Percentiles rank a stretch among this genome's conserved stretches.
phyloP scores from a whole-genome alignment of 2,888 invertebrate genomes.

The Sceliomorpha sp. region DNA sequence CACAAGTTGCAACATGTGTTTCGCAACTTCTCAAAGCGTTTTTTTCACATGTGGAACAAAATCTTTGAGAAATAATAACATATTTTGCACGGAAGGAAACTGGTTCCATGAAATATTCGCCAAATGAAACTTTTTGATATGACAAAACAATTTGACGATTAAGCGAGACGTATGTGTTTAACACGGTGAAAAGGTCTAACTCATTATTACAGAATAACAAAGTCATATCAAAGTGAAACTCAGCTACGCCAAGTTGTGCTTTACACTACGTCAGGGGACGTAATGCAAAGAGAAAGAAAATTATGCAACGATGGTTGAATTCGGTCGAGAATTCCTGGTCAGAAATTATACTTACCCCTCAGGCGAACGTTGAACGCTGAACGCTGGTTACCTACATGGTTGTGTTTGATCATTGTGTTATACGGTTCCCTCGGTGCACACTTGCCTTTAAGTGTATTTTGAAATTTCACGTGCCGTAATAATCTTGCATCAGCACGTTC shows the following conservation, averaged over 20 bases:
- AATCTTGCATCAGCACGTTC: conserved; percentile 56
- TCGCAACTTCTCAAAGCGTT: too few relatives aligned
- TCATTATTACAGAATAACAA: conserved; percentile 18
- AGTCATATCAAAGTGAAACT: conserved; percentile 8
- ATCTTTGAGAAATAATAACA: too few relatives aligned
- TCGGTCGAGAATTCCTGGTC: conserved; percentile 53
- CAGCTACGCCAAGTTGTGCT: conserved; percentile 20
- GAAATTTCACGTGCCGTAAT: conserved; percentile 73
- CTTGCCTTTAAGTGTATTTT: conserved; percentile 74
- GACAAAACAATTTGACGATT: conserved; percentile 32
- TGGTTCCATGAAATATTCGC: neutral
- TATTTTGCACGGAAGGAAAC: too few relatives aligned
- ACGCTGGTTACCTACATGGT: conserved; percentile 51
- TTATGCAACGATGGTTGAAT: conserved; percentile 51
- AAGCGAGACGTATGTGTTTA: conserved; percentile 39
- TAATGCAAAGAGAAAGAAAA: conserved; percentile 52
- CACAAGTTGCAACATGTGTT: too few relatives aligned
- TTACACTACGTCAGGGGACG: conserved; percentile 23
- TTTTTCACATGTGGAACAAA: too few relatives aligned
- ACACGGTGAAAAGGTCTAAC: conserved; percentile 5
- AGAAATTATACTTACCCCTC: conserved; percentile 58
- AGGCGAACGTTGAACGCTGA: conserved; percentile 40
- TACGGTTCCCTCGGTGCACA: conserved; percentile 72
- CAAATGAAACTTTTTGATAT: conserved; percentile 15
- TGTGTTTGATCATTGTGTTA: conserved; percentile 75